Percentiles rank a stretch among this genome's conserved stretches.
Evolutionary conservation across 2,888 invertebrate species (phyloP).

Genomic region (Polydrusus pterygomalis): DNA sequence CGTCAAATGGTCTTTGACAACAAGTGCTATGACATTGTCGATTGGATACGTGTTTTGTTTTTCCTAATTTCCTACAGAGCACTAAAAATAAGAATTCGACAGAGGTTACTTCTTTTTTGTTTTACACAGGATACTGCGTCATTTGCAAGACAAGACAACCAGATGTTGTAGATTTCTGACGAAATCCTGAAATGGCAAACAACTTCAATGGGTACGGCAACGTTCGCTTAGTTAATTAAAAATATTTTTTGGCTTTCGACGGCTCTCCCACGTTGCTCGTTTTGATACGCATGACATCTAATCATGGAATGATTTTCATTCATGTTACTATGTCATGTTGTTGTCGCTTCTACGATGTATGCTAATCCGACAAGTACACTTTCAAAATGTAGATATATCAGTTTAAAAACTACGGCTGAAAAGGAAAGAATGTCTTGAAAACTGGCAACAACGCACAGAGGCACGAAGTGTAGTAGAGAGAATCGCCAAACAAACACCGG

Average conservation of each 20-base stretch:
- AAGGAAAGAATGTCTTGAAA: slow-evolving; percentile 38
- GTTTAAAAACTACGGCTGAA: not conserved
- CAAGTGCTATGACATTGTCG: not conserved
- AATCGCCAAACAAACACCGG: slow-evolving; percentile 65
- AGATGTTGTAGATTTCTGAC: not conserved
- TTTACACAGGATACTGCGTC: not conserved
- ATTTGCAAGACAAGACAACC: not conserved
- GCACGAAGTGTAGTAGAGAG: slow-evolving; percentile 56
- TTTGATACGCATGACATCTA: slow-evolving; percentile 48
- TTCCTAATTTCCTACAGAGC: too few species aligned
- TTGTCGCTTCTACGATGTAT: slow-evolving; percentile 24
- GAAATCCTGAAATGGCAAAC: slow-evolving; percentile 30
- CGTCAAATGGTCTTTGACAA: too few species aligned
- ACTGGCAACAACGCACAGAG: slow-evolving; percentile 54
- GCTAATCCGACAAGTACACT: slow-evolving; percentile 24
- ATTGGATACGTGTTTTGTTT: too few species aligned
- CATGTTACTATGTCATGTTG: slow-evolving; percentile 34
- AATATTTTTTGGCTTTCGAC: slow-evolving; percentile 38
- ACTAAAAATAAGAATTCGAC: too few species aligned
- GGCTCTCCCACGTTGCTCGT: slow-evolving; percentile 39
- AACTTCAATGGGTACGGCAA: slow-evolving; percentile 21
- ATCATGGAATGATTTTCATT: slow-evolving; percentile 46
- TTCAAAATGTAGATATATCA: slow-evolving; percentile 7
- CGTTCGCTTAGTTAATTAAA: slow-evolving; percentile 26
- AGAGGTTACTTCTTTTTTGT: too few species aligned